Evolutionary conservation across 1,140 invertebrate genomes (phyloP), one percentile per base, ranked within the genome.

Genomic region (Pinna nobilis): DNA sequence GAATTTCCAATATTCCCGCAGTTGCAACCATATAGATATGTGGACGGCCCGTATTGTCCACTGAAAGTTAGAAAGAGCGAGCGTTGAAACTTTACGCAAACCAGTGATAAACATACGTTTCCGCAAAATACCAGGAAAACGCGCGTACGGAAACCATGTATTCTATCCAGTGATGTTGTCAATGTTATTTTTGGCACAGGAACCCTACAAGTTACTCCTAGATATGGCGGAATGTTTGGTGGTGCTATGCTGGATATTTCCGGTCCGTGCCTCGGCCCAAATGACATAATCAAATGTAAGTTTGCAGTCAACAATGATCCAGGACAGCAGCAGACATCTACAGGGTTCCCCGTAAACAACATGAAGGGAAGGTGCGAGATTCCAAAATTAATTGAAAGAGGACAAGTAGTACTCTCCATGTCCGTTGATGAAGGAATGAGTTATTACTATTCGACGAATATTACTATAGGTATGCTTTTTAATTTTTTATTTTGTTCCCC

Each of bases 331-430:
- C 4, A 33, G 15, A 37, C 33, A 9, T 41, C 70, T 1, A 15
- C 28, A 18, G 61, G 70, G 13, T 37, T 28, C n/a, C 57, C 47
- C 32, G 30, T 65, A 0, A 72, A 72, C 50, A 39, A 2, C 25
- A 72, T 72, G 70, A 65, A 39, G 49, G 70, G 39, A 32, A 20
- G 70, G 49, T 72, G 70, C 59, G 25, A 30, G 0, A 63, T 72
- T 11, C 70, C 70, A n/a, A 37, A 7, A 28, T 44, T 72, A 49
- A 23, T 41, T 6, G 50, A 44, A 25, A 32, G 70, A 28, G 70
- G 70, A 2, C 37, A 33, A 28, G 44, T 72, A 1, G 25, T 15
- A 4, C 5, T 72, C 25, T 30, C 49, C 3, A 1, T 72, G 41
- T 72, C 70, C 2, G 20, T 49, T 13, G 47, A 70, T 28, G 60